Evolutionary conservation across 2,888 invertebrate genomes (phyloP).

Genomic region (Lepidochrysops patricia): DNA sequence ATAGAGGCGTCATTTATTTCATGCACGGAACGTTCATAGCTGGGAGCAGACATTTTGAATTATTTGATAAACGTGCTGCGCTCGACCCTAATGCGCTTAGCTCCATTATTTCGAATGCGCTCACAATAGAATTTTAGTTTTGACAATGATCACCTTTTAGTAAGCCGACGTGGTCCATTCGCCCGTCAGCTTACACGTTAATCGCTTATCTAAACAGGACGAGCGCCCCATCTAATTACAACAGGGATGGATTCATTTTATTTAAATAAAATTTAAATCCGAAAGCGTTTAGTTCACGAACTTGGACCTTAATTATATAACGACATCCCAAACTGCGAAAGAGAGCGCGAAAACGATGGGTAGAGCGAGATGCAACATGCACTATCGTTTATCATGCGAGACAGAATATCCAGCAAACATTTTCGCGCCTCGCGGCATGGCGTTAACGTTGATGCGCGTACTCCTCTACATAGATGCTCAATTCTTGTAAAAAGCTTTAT

Average conservation of each 20-base stretch:
- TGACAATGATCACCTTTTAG: slow-evolving; percentile 3
- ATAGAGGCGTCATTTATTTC: not conserved
- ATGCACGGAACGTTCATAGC: no score
- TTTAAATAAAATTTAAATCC: not conserved
- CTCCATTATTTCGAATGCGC: not conserved
- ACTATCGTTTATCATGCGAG: no score
- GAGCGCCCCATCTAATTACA: not conserved
- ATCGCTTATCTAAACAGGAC: slow-evolving; percentile 9
- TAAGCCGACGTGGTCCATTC: slow-evolving; percentile 1
- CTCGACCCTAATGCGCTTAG: not conserved
- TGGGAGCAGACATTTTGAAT: not conserved
- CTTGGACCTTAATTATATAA: not conserved
- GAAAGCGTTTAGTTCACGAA: not conserved
- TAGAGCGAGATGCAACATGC: no score
- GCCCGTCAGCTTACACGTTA: slow-evolving; percentile 1
- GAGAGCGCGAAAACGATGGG: no score
- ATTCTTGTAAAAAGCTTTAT: no score
- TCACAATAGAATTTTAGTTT: not conserved
- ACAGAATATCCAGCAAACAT: no score
- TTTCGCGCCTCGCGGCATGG: no score
- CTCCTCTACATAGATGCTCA: no score
- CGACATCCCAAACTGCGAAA: no score
- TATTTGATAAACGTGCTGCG: not conserved
- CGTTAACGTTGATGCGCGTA: no score
- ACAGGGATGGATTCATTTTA: not conserved